Evolutionary conservation across 2,888 invertebrate genomes (phyloP), one percentile per base, ranked within the genome.

Genomic region (Sesia apiformis): DNA sequence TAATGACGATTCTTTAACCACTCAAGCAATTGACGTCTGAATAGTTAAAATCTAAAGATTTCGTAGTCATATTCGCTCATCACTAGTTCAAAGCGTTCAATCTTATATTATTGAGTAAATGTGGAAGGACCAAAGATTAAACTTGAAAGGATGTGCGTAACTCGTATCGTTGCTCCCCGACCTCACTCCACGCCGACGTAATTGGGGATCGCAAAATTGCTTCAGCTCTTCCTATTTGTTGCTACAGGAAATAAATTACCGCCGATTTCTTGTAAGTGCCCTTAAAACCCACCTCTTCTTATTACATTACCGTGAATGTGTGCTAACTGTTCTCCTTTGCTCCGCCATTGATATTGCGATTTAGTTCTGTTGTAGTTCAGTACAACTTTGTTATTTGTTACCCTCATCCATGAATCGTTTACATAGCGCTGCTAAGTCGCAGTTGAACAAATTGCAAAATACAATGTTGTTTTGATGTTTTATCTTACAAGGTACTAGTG

Each of bases 191-290:
- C 59, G 46, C 60, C 60, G 58, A 61, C 55, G 65, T 77, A 76
- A 79, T 76, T 73, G 74, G 67, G 70, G 69, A 68, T 71, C 76
- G 70, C 67, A 72, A 74, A 78, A 78, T 78, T 77, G 76, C 73
- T 74, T 76, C 70, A 75, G 72, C 73, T 72, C 69, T 72, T 68
- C 72, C 78, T 76, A 74, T 75, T 70, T 67, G 72, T 74, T 70
- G 67, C 65, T 62, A 63, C 60, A 66, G 67, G 66, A 78, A 78
- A 81, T 78, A 75, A 75, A 81, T 78, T 76, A 76, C 75, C 63
- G 57, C 60, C 70, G 69, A 76, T 80, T 79, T 66, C 63, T 67
- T 64, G 66, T 74, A 76, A 79, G 75, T 72, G 75, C 71, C 70
- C 64, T 62, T 63, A 58, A 59, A 62, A 56, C 63, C 64, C 60